Percentiles rank a stretch among this genome's conserved stretches.
phyloP scores from a whole-genome alignment of 2,888 invertebrate genomes.

The Leucophenga montana region DNA sequence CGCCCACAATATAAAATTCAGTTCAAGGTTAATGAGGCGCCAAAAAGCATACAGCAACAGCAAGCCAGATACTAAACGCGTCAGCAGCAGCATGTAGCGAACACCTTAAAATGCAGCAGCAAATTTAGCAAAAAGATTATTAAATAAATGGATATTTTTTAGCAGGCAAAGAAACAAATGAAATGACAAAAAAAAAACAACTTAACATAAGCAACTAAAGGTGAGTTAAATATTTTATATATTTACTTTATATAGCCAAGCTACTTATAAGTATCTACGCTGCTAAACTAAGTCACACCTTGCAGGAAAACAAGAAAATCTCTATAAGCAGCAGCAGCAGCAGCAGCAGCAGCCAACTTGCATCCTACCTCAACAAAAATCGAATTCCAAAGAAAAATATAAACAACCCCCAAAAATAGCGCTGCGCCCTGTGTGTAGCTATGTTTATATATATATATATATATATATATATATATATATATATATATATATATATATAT shows the following conservation, averaged over 20 bases:
- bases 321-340: not conserved
- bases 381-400: slow-evolving; percentile 52
- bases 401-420: slow-evolving; percentile 56
- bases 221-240: too few species aligned
- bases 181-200: too few species aligned
- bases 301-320: not conserved
- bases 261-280: not conserved
- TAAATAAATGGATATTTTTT: too few species aligned
- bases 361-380: slow-evolving; percentile 59
- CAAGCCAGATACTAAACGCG: slow-evolving; percentile 8
- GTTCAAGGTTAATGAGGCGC: slow-evolving; percentile 28
- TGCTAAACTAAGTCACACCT: not conserved
- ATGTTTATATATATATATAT: too few species aligned
- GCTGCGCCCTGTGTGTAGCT: too few species aligned
- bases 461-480: not conserved
- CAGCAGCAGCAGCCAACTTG: too few species aligned
- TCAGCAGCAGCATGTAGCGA: slow-evolving; percentile 25
- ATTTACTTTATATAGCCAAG: too few species aligned
- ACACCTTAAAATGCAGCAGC: slow-evolving; percentile 44
- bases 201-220: not conserved
- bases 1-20: slow-evolving; percentile 4
- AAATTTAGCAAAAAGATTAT: not conserved
- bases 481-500: not conserved
- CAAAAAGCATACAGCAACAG: slow-evolving; percentile 17
- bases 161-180: too few species aligned